Evolutionary conservation across 2,797 vertebrate species (phyloP).

Genomic region (Margarornis squamiger): DNA sequence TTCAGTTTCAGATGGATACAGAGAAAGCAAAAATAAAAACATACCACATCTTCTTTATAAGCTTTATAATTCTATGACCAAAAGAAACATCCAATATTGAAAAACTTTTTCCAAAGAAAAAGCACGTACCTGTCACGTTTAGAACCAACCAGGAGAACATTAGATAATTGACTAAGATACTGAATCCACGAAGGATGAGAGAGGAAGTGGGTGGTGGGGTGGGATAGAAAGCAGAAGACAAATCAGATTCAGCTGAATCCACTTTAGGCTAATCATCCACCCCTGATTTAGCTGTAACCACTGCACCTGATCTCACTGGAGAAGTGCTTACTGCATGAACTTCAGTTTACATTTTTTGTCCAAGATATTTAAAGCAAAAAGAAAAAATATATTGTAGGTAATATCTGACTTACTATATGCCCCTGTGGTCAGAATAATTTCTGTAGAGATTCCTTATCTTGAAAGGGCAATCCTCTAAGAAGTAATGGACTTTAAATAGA

Average conservation of each 20-base stretch:
- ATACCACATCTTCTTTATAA: neutral
- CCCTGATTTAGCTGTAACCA: neutral
- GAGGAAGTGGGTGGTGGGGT: accelerated
- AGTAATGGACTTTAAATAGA: neutral
- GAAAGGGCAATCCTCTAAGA: neutral
- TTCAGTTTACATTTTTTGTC: neutral
- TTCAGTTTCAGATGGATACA: neutral
- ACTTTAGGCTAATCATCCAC: neutral
- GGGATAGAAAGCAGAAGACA: neutral
- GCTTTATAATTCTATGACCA: neutral
- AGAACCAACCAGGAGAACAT: neutral
- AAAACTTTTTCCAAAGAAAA: neutral
- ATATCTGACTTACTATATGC: neutral
- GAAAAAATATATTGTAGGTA: neutral
- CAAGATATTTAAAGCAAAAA: neutral
- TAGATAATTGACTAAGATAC: neutral
- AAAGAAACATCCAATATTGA: neutral
- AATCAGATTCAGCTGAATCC: neutral
- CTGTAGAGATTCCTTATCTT: neutral
- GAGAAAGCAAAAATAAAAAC: neutral
- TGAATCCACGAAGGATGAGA: accelerated
- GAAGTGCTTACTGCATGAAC: neutral
- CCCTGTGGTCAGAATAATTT: neutral
- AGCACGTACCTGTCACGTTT: accelerated
- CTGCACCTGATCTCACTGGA: neutral